Conservation (phyloP, 2,888 invertebrate genomes). For the Apotomis capreana region DNA sequence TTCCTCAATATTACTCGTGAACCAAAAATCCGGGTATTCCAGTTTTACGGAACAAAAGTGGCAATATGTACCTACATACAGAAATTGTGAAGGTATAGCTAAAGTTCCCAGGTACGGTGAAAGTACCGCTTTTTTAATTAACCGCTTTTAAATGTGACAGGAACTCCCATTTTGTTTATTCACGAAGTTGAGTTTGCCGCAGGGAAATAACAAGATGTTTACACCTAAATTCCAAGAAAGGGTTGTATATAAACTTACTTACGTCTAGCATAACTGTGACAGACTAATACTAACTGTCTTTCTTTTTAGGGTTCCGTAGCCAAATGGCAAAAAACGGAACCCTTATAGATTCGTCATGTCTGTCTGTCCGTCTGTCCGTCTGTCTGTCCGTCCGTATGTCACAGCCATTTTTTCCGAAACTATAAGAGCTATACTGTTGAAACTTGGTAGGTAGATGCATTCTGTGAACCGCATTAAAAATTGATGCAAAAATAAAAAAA, state of each 20-base stretch:
- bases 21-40: not conserved
- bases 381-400: too few species aligned
- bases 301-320: too few species aligned
- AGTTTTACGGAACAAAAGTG: not conserved
- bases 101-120: not conserved
- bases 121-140: not conserved
- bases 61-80: not conserved
- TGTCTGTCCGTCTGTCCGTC: too few species aligned
- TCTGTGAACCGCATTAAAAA: too few species aligned
- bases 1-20: not conserved
- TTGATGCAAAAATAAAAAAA: too few species aligned
- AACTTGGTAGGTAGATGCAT: too few species aligned
- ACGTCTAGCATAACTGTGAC: too few species aligned
- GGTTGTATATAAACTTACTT: not conserved
- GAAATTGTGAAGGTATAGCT: not conserved
- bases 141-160: not conserved
- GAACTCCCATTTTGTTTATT: not conserved
- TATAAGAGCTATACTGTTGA: too few species aligned
- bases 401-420: too few species aligned
- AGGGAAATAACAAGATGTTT: constrained; percentile 11
- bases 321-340: too few species aligned
- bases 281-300: too few species aligned
- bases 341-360: too few species aligned
- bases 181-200: constrained; percentile 7
- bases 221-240: not conserved